phyloP scores from a whole-genome alignment of 2,113 vertebrate genomes.

The Lonchura striata region DNA sequence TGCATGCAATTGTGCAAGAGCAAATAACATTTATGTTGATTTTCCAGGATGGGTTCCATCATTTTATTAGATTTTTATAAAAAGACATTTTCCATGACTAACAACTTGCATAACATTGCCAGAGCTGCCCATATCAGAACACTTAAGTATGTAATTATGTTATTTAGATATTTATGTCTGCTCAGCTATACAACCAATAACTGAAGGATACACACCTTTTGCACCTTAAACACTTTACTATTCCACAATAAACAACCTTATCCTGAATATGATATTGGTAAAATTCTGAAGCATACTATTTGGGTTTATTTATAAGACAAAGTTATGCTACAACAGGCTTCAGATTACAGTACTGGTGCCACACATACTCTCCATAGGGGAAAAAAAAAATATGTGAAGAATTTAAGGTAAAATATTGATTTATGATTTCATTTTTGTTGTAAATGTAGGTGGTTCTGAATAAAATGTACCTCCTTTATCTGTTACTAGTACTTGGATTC shows the following conservation, averaged over 20 bases:
- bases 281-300: background rate
- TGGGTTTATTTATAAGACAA: background rate
- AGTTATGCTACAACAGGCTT: background rate
- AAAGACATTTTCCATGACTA: background rate
- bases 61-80: slow-evolving; percentile 41
- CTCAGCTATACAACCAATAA: background rate
- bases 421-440: background rate
- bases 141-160: background rate
- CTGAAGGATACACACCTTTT: background rate
- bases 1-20: slow-evolving; percentile 39
- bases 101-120: background rate
- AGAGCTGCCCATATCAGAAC: background rate
- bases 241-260: background rate
- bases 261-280: background rate
- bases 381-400: background rate
- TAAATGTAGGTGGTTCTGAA: background rate
- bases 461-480: background rate
- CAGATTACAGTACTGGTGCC: background rate
- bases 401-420: background rate
- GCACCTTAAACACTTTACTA: background rate
- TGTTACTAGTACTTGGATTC: background rate
- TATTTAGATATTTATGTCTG: background rate
- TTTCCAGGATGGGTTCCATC: slow-evolving; percentile 24
- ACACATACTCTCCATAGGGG: background rate
- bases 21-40: background rate